A percentile compares a stretch with the other conserved stretches of the same genome.
phyloP scores from a whole-genome alignment of 2,797 vertebrate species.

The Chloroceryle inda region DNA sequence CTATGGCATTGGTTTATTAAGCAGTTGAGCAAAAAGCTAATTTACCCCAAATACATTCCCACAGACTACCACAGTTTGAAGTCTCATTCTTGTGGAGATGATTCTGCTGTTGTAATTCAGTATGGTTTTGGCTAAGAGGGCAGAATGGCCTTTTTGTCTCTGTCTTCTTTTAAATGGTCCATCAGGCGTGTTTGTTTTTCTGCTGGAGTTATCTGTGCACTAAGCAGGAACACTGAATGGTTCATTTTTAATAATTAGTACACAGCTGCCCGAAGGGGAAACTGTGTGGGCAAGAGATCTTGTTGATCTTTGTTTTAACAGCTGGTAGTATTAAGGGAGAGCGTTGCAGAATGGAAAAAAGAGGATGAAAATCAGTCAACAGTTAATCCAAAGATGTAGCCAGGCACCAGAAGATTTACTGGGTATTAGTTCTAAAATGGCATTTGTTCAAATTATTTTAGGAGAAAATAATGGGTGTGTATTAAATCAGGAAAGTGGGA shows the following conservation, averaged over 20 bases:
- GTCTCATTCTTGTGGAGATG: neutral
- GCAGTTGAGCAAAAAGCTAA: neutral
- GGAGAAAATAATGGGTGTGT: conserved; percentile 12
- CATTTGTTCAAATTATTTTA: conserved; percentile 24
- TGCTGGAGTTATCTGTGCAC: neutral
- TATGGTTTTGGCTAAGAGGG: neutral
- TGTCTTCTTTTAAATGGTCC: neutral
- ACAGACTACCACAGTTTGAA: neutral
- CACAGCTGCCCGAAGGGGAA: conserved; percentile 44
- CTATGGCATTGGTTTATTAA: neutral
- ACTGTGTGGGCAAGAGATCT: neutral
- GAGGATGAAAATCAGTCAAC: conserved; percentile 42
- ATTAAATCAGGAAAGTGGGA: conserved; percentile 20
- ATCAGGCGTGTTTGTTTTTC: conserved; percentile 15
- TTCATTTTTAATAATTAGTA: conserved; percentile 60
- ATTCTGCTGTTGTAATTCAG: neutral
- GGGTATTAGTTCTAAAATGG: conserved; percentile 40
- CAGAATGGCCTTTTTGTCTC: neutral
- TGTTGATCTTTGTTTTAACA: conserved; percentile 64
- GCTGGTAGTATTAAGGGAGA: conserved; percentile 58
- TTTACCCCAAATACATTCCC: neutral
- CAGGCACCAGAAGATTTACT: conserved; percentile 42
- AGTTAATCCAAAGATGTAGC: conserved; percentile 41
- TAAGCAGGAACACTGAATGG: neutral
- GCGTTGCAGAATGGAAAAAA: neutral